Conservation (phyloP, 2,113 vertebrate species). For the Seriola quinqueradiata region DNA sequence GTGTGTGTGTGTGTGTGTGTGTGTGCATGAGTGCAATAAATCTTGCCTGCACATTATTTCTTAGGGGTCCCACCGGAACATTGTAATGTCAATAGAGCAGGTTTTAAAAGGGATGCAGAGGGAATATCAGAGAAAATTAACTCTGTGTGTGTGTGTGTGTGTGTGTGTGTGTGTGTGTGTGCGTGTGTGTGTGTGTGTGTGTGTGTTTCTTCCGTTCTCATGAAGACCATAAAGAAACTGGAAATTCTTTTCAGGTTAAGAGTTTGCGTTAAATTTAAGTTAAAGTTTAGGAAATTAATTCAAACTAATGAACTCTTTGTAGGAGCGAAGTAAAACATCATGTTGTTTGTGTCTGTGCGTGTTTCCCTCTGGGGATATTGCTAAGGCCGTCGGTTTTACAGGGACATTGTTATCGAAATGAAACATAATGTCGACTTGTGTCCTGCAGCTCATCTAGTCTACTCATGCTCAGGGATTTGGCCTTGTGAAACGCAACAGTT, state of each 20-base stretch:
- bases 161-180: slow-evolving; percentile 14
- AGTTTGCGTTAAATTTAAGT: slow-evolving; percentile 1
- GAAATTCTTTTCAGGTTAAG: neutral
- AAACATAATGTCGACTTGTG: slow-evolving; percentile 63
- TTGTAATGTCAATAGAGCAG: slow-evolving; percentile 60
- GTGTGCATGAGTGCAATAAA: slow-evolving; percentile 36
- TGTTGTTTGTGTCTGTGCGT: slow-evolving; percentile 5
- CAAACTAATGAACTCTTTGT: slow-evolving; percentile 12
- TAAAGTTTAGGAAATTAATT: slow-evolving; percentile 23
- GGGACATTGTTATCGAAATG: slow-evolving; percentile 64
- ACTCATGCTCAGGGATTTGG: slow-evolving; percentile 51
- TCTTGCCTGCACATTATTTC: slow-evolving; percentile 60
- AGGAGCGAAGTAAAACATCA: neutral
- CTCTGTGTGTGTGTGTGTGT: slow-evolving; percentile 1
- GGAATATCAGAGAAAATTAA: slow-evolving; percentile 66
- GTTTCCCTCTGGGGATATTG: slow-evolving; percentile 37
- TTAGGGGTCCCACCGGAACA: slow-evolving; percentile 49
- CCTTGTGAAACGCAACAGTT: slow-evolving; percentile 59
- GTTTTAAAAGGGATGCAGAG: slow-evolving; percentile 57
- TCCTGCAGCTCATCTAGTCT: slow-evolving; percentile 64
- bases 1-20: neutral
- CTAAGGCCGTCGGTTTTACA: slow-evolving; percentile 30
- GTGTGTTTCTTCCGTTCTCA: neutral
- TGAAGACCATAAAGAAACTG: neutral
- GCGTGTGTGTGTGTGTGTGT: neutral